Evolutionary conservation across 2,888 invertebrate genomes (phyloP).

Genomic region (Diploptera punctata): DNA sequence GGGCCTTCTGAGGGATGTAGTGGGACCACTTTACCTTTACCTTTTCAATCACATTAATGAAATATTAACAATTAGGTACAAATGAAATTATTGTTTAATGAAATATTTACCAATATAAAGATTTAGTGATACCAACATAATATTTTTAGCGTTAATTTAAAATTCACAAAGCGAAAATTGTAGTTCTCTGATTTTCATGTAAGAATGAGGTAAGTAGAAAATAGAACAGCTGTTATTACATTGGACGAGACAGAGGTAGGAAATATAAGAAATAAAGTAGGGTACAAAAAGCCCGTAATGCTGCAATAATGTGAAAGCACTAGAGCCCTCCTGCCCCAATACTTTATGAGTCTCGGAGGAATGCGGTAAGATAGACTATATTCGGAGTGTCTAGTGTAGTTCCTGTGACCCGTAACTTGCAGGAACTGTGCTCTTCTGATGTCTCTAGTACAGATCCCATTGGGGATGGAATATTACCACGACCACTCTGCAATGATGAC

Average conservation of each 20-base stretch:
- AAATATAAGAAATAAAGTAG: constrained; percentile 18
- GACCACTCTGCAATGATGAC: constrained; percentile 9
- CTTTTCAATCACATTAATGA: too few species aligned
- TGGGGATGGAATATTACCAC: constrained; percentile 2
- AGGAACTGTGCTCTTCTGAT: background rate
- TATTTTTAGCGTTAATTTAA: too few species aligned
- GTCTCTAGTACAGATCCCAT: background rate
- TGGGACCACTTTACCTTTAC: too few species aligned
- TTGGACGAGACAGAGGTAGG: background rate
- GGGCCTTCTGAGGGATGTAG: too few species aligned
- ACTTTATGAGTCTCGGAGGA: constrained; percentile 1
- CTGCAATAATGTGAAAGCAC: background rate
- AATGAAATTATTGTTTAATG: too few species aligned
- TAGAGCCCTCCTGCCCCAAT: background rate
- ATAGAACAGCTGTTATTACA: background rate
- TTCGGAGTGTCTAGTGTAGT: background rate
- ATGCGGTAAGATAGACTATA: background rate
- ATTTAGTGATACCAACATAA: too few species aligned
- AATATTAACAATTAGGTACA: too few species aligned
- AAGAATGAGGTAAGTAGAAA: background rate
- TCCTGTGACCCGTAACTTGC: constrained; percentile 10
- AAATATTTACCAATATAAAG: too few species aligned
- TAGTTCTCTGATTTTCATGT: too few species aligned
- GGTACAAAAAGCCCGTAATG: constrained; percentile 12
- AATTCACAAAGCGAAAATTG: too few species aligned